Base-by-base conservation (phyloP, 2,113 vertebrate genomes). In the Pongo pygmaeus region DNA sequence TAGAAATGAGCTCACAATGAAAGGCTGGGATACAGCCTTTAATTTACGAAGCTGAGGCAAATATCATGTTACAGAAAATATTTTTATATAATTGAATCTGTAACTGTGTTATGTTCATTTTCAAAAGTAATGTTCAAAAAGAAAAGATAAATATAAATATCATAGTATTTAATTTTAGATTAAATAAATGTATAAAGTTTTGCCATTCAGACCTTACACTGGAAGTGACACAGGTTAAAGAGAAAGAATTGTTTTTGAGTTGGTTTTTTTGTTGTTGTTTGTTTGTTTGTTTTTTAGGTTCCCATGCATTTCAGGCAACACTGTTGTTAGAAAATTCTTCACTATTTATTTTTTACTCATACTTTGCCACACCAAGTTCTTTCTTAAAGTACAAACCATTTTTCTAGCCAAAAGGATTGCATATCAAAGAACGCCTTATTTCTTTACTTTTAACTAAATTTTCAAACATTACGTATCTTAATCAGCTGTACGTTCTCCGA, bases 91-190 rank as follows among this genome's bases (percentile, higher is more conserved):
- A 70, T 55, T 38, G 67, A 87, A 52, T 40, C 18, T 48, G 1
- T 64, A 43, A 32, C 6, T 48, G 27, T 17, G 55, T 48, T 59
- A 38, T 50, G 50, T 75, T 93, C 77, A 50, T 35, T 94, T 74
- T 91, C 57, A 43, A 83, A 64, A 43, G 40, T 50, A 18, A 35
- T 40, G 70, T 95, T 93, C 84, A 90, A 92, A 96, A 88, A 32
- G 40, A 50, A 74, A 64, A 93, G 55, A 72, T 32, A 50, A 87
- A 50, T 87, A 14, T 50, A 95, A 67, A 20, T 40, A 80, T 35
- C 2, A 52, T 64, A 16, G 2, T 75, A 8, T 81, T 96, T 64
- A 0, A 64, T 78, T 74, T 85, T 23, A 43, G 16, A 57, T 40
- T 40, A 69, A 70, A 48, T 30, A 86, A 90, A 12, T 77, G 9